Evolutionary conservation across 2,113 vertebrate genomes (phyloP).

Genomic region (Gopherus flavomarginatus): DNA sequence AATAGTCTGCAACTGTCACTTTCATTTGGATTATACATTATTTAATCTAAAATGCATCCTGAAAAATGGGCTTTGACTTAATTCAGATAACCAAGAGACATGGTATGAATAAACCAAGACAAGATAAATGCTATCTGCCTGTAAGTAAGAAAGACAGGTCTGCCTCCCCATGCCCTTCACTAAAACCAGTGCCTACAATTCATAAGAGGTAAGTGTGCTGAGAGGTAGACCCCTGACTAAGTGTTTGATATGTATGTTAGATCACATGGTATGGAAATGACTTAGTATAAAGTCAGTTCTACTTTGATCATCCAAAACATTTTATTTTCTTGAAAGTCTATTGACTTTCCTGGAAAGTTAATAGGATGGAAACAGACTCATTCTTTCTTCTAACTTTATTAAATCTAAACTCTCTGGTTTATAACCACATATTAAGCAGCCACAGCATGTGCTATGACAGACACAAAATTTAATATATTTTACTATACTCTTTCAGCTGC

Average conservation of each 20-base stretch:
- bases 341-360: neutral
- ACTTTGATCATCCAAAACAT: neutral
- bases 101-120: neutral
- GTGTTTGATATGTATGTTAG: neutral
- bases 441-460: neutral
- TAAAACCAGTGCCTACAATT: neutral
- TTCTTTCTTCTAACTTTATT: conserved; percentile 33
- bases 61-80: neutral
- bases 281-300: neutral
- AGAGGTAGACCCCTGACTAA: neutral
- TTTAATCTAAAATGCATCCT: neutral
- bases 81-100: neutral
- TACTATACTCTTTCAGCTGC: neutral
- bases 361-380: neutral
- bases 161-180: neutral
- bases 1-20: neutral
- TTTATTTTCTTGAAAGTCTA: conserved; percentile 6
- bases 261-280: neutral
- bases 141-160: neutral
- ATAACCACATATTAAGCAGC: conserved; percentile 18
- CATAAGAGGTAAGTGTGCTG: neutral
- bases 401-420: neutral
- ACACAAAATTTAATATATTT: neutral
- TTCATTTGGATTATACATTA: neutral
- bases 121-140: neutral